Conservation (phyloP, 2,888 invertebrate genomes). For the Nebria salina region DNA sequence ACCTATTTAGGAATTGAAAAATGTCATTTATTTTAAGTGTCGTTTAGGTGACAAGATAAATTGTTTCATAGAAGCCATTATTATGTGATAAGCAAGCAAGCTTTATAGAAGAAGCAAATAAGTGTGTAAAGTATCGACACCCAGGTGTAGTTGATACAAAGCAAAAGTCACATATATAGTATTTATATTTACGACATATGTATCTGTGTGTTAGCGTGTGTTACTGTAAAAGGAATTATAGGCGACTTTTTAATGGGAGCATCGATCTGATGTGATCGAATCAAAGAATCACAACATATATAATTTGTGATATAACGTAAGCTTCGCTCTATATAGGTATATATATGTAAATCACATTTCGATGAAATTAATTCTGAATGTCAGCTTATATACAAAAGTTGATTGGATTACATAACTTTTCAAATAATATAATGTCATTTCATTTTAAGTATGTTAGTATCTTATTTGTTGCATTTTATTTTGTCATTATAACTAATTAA, state of each 20-base stretch:
- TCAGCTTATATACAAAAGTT: not conserved
- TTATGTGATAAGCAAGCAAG: not conserved
- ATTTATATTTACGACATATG: conserved; percentile 19
- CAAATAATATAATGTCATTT: too few relatives aligned
- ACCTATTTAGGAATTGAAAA: too few relatives aligned
- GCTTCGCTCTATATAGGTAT: not conserved
- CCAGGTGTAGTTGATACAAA: not conserved
- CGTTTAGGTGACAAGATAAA: not conserved
- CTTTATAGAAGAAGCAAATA: not conserved
- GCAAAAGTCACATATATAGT: not conserved
- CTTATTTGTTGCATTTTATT: not conserved
- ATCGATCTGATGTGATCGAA: not conserved
- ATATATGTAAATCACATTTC: not conserved
- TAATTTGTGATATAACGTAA: not conserved
- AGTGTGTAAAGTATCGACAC: not conserved
- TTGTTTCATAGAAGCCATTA: not conserved
- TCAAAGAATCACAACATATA: not conserved
- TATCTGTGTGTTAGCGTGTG: conserved; percentile 4
- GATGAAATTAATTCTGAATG: not conserved
- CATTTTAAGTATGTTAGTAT: not conserved
- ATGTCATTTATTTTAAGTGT: too few relatives aligned
- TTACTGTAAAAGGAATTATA: conserved; percentile 21
- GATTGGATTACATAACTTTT: not conserved
- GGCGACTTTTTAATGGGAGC: conserved; percentile 14
- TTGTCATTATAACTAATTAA: not conserved